These are phyloP conservation scores for Xenopus borealis DNA, from an alignment of 2,113 vertebrate species.

Conservation along the genomic window DNA sequence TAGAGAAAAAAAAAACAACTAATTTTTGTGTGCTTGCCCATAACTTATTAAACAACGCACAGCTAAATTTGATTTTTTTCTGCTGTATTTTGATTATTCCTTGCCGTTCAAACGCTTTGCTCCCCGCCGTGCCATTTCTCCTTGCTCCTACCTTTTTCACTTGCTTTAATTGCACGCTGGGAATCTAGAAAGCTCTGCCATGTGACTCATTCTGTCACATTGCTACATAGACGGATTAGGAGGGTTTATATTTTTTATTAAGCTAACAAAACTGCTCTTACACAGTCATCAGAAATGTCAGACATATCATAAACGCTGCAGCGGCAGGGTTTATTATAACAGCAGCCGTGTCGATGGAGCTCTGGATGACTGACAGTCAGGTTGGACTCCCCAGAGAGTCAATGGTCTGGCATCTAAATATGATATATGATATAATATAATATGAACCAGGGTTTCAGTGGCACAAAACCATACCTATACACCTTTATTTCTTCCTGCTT, in stretches of 20 bases:
- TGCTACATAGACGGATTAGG: not conserved
- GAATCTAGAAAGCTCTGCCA: not conserved
- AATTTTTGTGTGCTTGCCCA: too few relatives aligned
- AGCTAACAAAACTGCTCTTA: not conserved
- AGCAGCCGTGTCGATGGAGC: not conserved
- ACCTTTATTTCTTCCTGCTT: too few relatives aligned
- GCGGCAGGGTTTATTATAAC: not conserved
- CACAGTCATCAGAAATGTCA: not conserved
- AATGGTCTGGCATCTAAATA: not conserved
- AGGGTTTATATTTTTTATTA: not conserved
- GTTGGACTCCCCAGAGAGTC: not conserved
- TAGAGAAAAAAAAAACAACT: too few relatives aligned
- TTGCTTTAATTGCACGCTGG: not conserved
- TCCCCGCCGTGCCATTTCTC: too few relatives aligned
- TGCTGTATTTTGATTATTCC: too few relatives aligned
- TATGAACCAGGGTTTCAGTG: too few relatives aligned
- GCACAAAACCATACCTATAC: too few relatives aligned
- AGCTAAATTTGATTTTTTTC: too few relatives aligned
- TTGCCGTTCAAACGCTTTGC: too few relatives aligned
- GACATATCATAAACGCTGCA: not conserved
- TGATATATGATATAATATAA: too few relatives aligned
- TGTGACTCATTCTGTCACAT: not conserved
- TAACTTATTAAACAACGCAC: too few relatives aligned
- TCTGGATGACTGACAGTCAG: not conserved
- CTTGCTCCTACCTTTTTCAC: not conserved